Percentiles rank a stretch among this genome's conserved stretches.
Evolutionary conservation across 2,888 invertebrate genomes (phyloP).

Genomic region (Physocephala rufipes): DNA sequence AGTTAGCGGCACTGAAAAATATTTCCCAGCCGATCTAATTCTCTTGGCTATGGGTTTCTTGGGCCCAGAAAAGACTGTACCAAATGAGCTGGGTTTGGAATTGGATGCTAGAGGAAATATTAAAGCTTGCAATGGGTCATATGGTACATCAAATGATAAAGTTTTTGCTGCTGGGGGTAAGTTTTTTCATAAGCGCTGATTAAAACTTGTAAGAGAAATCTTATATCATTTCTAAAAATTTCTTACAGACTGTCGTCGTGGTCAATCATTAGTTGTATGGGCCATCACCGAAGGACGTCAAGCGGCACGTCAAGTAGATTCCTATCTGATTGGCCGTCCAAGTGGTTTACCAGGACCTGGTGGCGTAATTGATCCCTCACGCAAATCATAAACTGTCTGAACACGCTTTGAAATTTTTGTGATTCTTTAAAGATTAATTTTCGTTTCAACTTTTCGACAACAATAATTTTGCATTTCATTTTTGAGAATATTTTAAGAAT

Average conservation of each 20-base stretch:
- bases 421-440: conserved; percentile 27
- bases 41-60: conserved; percentile 98
- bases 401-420: conserved; percentile 18
- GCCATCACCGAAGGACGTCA: conserved; percentile 98
- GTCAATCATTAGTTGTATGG: conserved; percentile 99
- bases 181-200: conserved; percentile 39
- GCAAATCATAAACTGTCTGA: conserved; percentile 49
- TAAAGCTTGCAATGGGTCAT: conserved; percentile 80
- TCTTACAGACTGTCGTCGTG: conserved; percentile 89
- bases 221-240: neutral
- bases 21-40: conserved; percentile 88
- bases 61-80: conserved; percentile 91
- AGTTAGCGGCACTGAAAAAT: conserved; percentile 79
- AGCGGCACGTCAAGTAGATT: conserved; percentile 93
- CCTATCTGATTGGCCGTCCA: conserved; percentile 75
- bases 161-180: conserved; percentile 96
- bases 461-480: conserved; percentile 22
- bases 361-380: conserved; percentile 74
- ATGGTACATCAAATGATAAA: conserved; percentile 80
- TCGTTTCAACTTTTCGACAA: conserved; percentile 25
- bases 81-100: conserved; percentile 81
- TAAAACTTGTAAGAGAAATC: neutral
- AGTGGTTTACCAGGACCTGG: conserved; percentile 92
- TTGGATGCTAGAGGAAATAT: conserved; percentile 94
- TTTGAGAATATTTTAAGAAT: neutral